Base-by-base conservation (phyloP, 1,140 invertebrate species). In the Euschistus heros region DNA sequence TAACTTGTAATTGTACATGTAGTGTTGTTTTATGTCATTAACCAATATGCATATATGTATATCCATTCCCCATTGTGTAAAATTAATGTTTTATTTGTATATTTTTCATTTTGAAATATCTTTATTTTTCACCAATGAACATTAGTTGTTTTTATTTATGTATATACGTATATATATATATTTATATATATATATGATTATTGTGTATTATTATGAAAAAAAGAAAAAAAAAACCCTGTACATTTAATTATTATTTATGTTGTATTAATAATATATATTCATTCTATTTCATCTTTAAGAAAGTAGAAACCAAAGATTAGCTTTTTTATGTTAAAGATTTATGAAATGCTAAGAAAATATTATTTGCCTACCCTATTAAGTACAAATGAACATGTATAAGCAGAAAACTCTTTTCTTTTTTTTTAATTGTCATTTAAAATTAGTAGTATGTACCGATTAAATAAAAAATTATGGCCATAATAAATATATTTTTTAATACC, bases 301-400 rank as follows among this genome's bases (percentile, higher is more conserved):
- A 57, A 50, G 20, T 57, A 57, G 54, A 57, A 57, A 57, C 54
- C 54, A 57, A 57, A 57, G 54, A 57, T 57, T 57, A 57, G 54
- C 54, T 57, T 57, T 57, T 57, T 57, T 37, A 37, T 37, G 33
- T 37, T 37, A 13, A 37, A 37, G 33, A 37, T 37, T 37, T 37
- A 37, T 10, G 33, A 37, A 37, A 37, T 37, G 33, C 33, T 37
- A 37, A 37, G 33, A 37, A 37, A 37, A 37, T 37, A 13, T 37
- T 37, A 6, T 37, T 37, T 37, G 33, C 33, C 33, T 37, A 37
- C 33, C 33, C 10, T 37, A 37, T 37, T 37, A 13, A 37, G 33
- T 37, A 37, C 33, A 37, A 37, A 37, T 37, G 33, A 37, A 10
- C 33, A 37, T 13, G 13, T 37, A 10, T 10, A 37, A 37, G 33